Evolutionary conservation across 2,888 invertebrate genomes (phyloP).

Genomic region (Prosapia bicincta): DNA sequence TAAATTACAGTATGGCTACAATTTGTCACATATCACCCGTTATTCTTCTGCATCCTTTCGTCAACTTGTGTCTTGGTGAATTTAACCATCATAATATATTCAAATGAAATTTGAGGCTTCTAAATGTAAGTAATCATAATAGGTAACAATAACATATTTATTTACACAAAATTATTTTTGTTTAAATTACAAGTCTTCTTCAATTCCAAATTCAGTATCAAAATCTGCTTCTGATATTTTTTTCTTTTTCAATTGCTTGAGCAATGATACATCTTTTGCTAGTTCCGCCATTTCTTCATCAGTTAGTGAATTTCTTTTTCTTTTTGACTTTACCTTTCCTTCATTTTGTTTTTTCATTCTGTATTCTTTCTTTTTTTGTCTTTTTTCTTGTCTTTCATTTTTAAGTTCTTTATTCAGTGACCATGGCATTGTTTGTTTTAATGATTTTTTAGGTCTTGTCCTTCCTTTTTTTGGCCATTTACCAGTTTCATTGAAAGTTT

Average conservation of each 20-base stretch:
- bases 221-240: constrained; percentile 57
- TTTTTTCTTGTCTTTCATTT: constrained; percentile 59
- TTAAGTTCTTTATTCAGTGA: constrained; percentile 70
- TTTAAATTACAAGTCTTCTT: constrained; percentile 29
- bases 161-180: too few species aligned
- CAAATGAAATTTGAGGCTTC: too few species aligned
- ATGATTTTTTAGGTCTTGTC: constrained; percentile 48
- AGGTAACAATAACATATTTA: too few species aligned
- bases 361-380: constrained; percentile 59
- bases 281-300: constrained; percentile 74
- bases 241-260: constrained; percentile 82
- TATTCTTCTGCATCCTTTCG: too few species aligned
- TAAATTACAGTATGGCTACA: too few species aligned
- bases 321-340: constrained; percentile 49
- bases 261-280: constrained; percentile 73
- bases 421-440: constrained; percentile 59
- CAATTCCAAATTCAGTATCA: constrained; percentile 46
- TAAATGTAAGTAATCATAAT: too few species aligned
- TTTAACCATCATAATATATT: too few species aligned
- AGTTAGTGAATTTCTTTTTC: constrained; percentile 55
- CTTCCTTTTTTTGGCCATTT: constrained; percentile 57
- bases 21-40: too few species aligned
- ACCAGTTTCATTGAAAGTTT: constrained; percentile 68
- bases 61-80: too few species aligned
- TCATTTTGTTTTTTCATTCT: constrained; percentile 50